Evolutionary conservation across 2,888 invertebrate species (phyloP), one percentile per base, ranked within the genome.

Genomic region (Laothoe populi): DNA sequence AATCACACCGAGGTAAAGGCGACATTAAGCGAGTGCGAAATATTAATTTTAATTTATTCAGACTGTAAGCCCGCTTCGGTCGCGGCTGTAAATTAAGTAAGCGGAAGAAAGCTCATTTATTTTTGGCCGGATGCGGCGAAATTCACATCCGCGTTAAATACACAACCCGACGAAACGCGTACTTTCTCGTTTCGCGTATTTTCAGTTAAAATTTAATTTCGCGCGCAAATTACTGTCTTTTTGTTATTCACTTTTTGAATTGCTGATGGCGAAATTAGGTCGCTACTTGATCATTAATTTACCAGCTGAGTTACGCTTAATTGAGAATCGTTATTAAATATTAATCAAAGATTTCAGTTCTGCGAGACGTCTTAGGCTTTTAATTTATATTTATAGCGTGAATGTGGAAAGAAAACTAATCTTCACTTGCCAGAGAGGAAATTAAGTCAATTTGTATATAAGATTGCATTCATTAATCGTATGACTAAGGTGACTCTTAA

Each of bases 71-170:
- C 81, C 81, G 83, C 75, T 80, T 77, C 78, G 82, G 82, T 82
- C 82, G 82, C 77, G 80, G 84, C 86, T 84, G 86, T 89, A 88
- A 90, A 90, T 92, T 91, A 90, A 91, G 88, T 88, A 88, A 88
- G 88, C 91, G 90, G 92, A 92, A 92, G 91, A 90, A 90, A 88
- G 86, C 88, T 90, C 90, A 88, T 91, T 91, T 90, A 90, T 90
- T 92, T 91, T 90, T 91, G 88, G 89, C 82, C 89, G 90, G 92
- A 90, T 87, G 90, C 86, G 88, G 88, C 83, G 86, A 86, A 90
- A 86, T 90, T 87, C 88, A 87, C 89, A 90, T 92, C 90, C 90
- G 90, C 89, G 88, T 88, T 90, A 90, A 91, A 90, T 88, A 90
- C 87, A 89, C 87, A 88, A 85, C 83, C 86, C 88, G 81, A 73